Evolutionary conservation across 23 tunicate genomes (phyloP).

Genomic region (Phallusia fumigata): DNA sequence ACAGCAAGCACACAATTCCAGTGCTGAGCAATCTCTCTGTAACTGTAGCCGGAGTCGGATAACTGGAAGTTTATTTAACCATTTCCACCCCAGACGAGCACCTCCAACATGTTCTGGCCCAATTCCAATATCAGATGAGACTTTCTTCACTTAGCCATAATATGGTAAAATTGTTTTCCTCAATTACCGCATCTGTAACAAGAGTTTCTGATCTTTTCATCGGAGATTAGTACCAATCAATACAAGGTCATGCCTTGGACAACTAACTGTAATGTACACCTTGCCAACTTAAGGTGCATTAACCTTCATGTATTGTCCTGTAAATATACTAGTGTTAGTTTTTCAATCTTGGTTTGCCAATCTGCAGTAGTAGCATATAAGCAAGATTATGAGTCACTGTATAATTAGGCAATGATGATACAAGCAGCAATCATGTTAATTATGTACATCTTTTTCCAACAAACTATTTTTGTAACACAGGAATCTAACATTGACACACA

Average conservation of each 20-base stretch:
- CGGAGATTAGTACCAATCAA: neutral
- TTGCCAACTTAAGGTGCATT: neutral
- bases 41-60: constrained; percentile 80
- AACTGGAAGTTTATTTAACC: constrained; percentile 20
- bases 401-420: too few relatives aligned
- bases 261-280: neutral
- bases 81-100: constrained; percentile 56
- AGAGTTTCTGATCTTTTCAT: neutral
- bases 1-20: constrained; percentile 64
- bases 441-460: too few relatives aligned
- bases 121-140: constrained; percentile 42
- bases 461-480: too few relatives aligned
- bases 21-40: constrained; percentile 63
- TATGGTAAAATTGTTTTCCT: neutral
- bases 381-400: too few relatives aligned
- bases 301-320: neutral
- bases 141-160: neutral
- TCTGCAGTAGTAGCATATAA: too few relatives aligned
- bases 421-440: too few relatives aligned
- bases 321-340: neutral
- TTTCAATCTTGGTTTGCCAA: neutral
- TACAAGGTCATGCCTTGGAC: neutral
- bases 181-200: neutral
- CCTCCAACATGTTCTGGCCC: constrained; percentile 71
- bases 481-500: too few relatives aligned